These are phyloP conservation scores for Tenthredo livida DNA, from an alignment of 2,888 invertebrate species.

Conservation along the genomic window DNA sequence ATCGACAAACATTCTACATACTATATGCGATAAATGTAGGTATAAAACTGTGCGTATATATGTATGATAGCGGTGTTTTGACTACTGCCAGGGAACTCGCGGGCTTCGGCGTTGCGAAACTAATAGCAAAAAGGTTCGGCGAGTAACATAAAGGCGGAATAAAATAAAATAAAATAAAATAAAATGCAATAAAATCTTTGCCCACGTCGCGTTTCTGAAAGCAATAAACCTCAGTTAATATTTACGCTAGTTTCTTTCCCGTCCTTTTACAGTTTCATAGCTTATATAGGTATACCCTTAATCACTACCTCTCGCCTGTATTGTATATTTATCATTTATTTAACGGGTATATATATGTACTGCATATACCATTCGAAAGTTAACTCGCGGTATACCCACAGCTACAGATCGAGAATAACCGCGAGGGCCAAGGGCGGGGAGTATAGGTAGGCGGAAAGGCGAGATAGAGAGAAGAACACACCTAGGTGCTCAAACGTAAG, in stretches of 20 bases:
- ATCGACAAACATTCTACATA: slow-evolving; percentile 15
- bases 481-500: neutral
- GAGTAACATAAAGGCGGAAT: slow-evolving; percentile 8
- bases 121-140: slow-evolving; percentile 16
- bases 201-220: slow-evolving; percentile 20
- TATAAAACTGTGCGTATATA: slow-evolving; percentile 1
- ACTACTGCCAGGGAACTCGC: slow-evolving; percentile 10
- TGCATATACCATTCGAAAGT: slow-evolving; percentile 40
- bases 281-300: slow-evolving; percentile 16
- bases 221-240: slow-evolving; percentile 19
- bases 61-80: slow-evolving; percentile 31
- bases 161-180: neutral
- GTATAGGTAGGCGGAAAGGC: neutral
- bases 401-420: slow-evolving; percentile 12
- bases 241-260: neutral
- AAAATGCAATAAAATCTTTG: neutral
- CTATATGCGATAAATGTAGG: neutral
- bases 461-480: slow-evolving; percentile 19
- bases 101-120: slow-evolving; percentile 25
- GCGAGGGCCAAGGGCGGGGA: slow-evolving; percentile 36
- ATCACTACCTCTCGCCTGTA: slow-evolving; percentile 18
- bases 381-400: neutral
- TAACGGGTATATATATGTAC: too few relatives aligned
- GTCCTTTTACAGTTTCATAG: neutral
- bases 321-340: slow-evolving; percentile 19